phyloP scores from a whole-genome alignment of 1,140 invertebrate species.

The Cherax quadricarinatus region DNA sequence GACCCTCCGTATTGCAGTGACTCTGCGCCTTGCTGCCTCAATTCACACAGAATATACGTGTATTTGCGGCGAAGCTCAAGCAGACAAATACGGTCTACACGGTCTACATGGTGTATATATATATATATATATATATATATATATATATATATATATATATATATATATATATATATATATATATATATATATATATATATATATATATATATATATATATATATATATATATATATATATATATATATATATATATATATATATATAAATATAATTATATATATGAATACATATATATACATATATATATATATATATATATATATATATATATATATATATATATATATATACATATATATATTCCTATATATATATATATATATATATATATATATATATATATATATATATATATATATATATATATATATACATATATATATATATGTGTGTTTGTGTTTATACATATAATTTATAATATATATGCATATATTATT shows the following conservation, averaged over 20 bases:
- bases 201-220: slow-evolving; percentile 10
- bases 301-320: slow-evolving; percentile 25
- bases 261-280: slow-evolving; percentile 20
- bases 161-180: slow-evolving; percentile 26
- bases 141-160: slow-evolving; percentile 9
- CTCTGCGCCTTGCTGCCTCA: too few relatives aligned
- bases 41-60: too few relatives aligned
- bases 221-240: slow-evolving; percentile 17
- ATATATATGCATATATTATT: slow-evolving; percentile 2
- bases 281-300: slow-evolving; percentile 17
- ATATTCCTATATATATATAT: too few relatives aligned
- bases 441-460: too few relatives aligned
- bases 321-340: slow-evolving; percentile 29
- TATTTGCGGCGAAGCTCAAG: too few relatives aligned
- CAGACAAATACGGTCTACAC: too few relatives aligned
- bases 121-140: slow-evolving; percentile 24
- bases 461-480: too few relatives aligned
- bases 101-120: too few relatives aligned
- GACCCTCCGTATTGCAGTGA: too few relatives aligned
- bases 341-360: too few relatives aligned
- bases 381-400: slow-evolving; percentile 29
- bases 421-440: slow-evolving; percentile 23
- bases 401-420: slow-evolving; percentile 29
- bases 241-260: slow-evolving; percentile 29
- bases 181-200: slow-evolving; percentile 25